Percentiles rank a stretch among this genome's conserved stretches.
These are phyloP conservation scores for Arizona elegans DNA, from an alignment of 2,113 vertebrate genomes.

Conservation along the genomic window DNA sequence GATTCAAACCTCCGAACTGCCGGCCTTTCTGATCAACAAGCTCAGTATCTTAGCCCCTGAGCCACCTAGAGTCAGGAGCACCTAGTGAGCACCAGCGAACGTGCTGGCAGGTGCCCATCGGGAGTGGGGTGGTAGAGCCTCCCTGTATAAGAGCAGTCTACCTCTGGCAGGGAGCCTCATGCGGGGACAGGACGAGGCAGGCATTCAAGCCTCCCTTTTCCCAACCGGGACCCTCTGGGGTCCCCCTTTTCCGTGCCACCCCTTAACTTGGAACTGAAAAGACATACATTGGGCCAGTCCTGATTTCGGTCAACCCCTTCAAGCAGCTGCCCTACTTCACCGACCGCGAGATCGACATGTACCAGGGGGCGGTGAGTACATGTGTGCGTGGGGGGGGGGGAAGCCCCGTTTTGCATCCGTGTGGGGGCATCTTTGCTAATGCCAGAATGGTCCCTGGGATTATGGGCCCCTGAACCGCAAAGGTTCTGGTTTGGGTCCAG, in stretches of 20 bases:
- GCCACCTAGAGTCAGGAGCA: no score
- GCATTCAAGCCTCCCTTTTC: no score
- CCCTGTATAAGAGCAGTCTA: background rate
- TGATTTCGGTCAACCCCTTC: slow-evolving; percentile 83
- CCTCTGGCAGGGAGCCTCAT: background rate
- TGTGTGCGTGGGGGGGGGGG: fast-evolving
- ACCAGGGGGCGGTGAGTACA: slow-evolving; percentile 79
- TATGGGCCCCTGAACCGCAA: background rate
- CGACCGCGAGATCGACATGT: slow-evolving; percentile 78
- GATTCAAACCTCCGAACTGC: no score
- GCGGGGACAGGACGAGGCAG: background rate
- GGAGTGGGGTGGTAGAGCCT: background rate
- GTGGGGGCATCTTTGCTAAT: background rate
- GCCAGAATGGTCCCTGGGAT: background rate
- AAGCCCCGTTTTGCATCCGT: background rate
- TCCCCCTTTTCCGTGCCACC: background rate
- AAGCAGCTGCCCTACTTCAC: slow-evolving; percentile 82
- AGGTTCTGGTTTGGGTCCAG: background rate
- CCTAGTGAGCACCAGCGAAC: background rate
- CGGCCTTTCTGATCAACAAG: no score
- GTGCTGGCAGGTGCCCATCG: background rate
- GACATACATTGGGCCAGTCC: slow-evolving; percentile 81
- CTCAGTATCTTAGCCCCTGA: no score
- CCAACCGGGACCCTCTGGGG: background rate
- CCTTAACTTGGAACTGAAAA: slow-evolving; percentile 37